Base-by-base conservation (phyloP, 1,140 invertebrate species). In the Sycophila sp. region DNA sequence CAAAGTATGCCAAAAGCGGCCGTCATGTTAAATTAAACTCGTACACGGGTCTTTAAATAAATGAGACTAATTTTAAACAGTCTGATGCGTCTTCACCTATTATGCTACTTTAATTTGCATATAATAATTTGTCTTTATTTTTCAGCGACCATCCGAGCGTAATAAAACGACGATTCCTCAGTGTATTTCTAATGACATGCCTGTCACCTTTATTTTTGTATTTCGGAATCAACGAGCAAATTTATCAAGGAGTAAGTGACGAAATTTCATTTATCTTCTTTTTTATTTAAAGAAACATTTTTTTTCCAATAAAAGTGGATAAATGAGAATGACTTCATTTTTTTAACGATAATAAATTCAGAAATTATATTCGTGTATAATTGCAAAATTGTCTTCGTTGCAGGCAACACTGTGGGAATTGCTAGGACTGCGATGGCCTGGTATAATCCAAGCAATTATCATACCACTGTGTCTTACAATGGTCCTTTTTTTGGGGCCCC, bases 151-250 rank as follows among this genome's bases (percentile, higher is more conserved):
- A 97, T 86, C 94, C 95, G 6, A 89, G 91, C n/a, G 95, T 92
- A 2, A 96, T 98, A 72, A 96, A 95, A 78, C 91, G 90, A 82
- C 89, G 96, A 79, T 97, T 96, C 81, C 88, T 94, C 53, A 96
- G 95, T 85, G 94, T 95, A 0, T 91, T 91, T 71, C 83, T 94
- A 64, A 93, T 96, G 84, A 91, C 92, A 83, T 78, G 95, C 47
- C 77, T 96, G 47, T 92, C 94, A 17, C 94, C 94, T 47, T 81
- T 91, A 65, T 91, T 94, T 73, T 87, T 95, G 15, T 92, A 93
- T 76, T 88, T 89, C 69, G 92, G 92, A 71, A 86, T 93, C 7
- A 87, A 89, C 45, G 87, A 90, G 68, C 85, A 88, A 69, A 79
- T 89, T 66, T 83, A 92, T 68, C 82, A 87, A 72, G 89, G 89